Evolutionary conservation across 2,113 vertebrate genomes (phyloP), one percentile per base, ranked within the genome.

Genomic region (Serinus canaria): DNA sequence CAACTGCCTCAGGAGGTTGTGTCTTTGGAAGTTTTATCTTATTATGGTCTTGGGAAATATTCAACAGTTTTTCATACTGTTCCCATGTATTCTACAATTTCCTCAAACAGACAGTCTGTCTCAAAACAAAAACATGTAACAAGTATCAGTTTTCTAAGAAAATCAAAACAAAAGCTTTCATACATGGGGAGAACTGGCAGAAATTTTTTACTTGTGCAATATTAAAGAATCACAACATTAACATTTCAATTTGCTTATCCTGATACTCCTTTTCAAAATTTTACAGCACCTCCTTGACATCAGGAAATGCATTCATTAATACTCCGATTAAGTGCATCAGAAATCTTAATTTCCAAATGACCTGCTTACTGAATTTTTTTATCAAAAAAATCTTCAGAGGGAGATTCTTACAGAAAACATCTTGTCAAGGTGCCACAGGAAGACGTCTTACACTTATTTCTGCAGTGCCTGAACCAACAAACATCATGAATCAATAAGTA

Each of bases 131-230:
- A 53, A 18, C 9, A 18, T 19, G 4, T 28, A n/a, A 24, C 11
- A 10, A 33, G 2, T 19, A 37, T 28, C 16, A 21, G 13, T 55
- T 69, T 93, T 66, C n/a, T 56, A 22, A 7, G 3, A 49, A 83
- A 91, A 73, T 64, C 3, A 6, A 56, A 87, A 19, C 3, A 52
- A 66, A 85, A 56, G 6, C 16, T 4, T 78, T 85, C 75, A 11
- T 24, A 44, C 13, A 7, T 0, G 1, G 8, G 7, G 10, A 70
- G 1, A 4, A 35, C 23, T 72, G 59, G 6, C 19, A 85, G 31
- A 66, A 68, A 60, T 35, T 46, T 7, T 47, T 68, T 58, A n/a
- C 30, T 70, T 53, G 15, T 5, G 1, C 6, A 37, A 13, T 44
- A 37, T 44, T 59, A 66, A 43, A 58, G 6, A 78, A 58, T 35